These are phyloP conservation scores for Dicycla oo DNA, from an alignment of 2,888 invertebrate species.

Conservation along the genomic window DNA sequence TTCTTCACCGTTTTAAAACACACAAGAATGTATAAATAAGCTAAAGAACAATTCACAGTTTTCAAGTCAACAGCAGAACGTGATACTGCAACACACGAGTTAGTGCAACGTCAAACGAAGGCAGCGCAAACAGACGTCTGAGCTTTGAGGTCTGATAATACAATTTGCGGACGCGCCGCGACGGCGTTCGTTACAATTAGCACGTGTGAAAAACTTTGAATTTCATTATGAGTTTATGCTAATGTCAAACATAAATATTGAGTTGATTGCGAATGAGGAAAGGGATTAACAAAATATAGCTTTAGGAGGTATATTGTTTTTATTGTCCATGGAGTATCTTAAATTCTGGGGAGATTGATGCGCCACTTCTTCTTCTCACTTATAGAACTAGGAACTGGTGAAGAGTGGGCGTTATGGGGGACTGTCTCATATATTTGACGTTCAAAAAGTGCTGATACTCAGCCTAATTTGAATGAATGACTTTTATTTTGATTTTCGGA, in stretches of 20 bases:
- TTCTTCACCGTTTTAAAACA: not conserved
- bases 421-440: not conserved
- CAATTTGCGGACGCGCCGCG: constrained; percentile 69
- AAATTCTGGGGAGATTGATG: not conserved
- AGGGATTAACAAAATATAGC: constrained; percentile 7
- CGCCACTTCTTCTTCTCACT: too few relatives aligned
- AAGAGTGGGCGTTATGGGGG: not conserved
- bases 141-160: constrained; percentile 80
- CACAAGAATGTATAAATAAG: not conserved
- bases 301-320: not conserved
- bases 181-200: constrained; percentile 59
- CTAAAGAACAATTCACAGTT: constrained; percentile 28
- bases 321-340: not conserved
- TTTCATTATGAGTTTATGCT: constrained; percentile 52
- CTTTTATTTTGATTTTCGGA: not conserved
- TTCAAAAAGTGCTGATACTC: too few relatives aligned
- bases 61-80: constrained; percentile 29
- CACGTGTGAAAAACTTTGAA: constrained; percentile 59
- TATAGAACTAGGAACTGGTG: not conserved
- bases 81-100: constrained; percentile 41
- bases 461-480: not conserved
- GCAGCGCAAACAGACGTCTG: constrained; percentile 73
- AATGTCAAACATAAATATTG: constrained; percentile 42
- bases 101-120: constrained; percentile 53
- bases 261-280: constrained; percentile 37